Conservation (phyloP, 2,888 invertebrate genomes). For the Pheosia tremula region DNA sequence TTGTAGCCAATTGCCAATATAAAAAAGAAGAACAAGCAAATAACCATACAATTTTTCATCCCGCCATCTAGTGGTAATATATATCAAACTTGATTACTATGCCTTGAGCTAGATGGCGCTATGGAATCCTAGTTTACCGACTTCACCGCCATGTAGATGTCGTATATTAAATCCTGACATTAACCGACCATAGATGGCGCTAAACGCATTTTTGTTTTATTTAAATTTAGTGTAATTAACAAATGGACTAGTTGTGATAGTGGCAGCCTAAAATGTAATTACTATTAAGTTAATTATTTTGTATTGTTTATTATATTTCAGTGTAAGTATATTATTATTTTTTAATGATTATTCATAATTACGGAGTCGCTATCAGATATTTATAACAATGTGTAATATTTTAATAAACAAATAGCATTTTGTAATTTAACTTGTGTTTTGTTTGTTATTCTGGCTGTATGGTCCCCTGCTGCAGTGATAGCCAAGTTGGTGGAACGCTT, state of each 20-base stretch:
- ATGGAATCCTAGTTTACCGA: too few relatives aligned
- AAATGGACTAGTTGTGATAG: constrained; percentile 13
- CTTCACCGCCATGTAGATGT: too few relatives aligned
- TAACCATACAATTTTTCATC: background rate
- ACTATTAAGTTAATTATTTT: constrained; percentile 12
- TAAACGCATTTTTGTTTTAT: background rate
- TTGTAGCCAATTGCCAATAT: too few relatives aligned
- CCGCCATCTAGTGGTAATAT: background rate
- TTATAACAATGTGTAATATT: constrained; percentile 50
- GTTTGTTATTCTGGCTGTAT: background rate
- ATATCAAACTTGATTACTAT: background rate
- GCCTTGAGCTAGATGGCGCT: background rate
- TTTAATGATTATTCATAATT: constrained; percentile 45
- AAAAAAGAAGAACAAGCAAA: too few relatives aligned
- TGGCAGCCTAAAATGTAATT: constrained; percentile 10
- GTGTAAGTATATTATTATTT: constrained; percentile 40
- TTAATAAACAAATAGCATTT: constrained; percentile 63
- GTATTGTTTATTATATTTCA: constrained; percentile 29
- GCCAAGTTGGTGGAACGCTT: too few relatives aligned
- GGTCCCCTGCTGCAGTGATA: too few relatives aligned
- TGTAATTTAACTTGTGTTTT: constrained; percentile 46
- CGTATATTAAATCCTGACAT: background rate
- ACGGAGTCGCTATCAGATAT: constrained; percentile 31
- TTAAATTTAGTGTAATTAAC: background rate
- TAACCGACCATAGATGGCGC: background rate